These are phyloP conservation scores for Cairina moschata DNA, from an alignment of 2,113 vertebrate species.

Conservation along the genomic window DNA sequence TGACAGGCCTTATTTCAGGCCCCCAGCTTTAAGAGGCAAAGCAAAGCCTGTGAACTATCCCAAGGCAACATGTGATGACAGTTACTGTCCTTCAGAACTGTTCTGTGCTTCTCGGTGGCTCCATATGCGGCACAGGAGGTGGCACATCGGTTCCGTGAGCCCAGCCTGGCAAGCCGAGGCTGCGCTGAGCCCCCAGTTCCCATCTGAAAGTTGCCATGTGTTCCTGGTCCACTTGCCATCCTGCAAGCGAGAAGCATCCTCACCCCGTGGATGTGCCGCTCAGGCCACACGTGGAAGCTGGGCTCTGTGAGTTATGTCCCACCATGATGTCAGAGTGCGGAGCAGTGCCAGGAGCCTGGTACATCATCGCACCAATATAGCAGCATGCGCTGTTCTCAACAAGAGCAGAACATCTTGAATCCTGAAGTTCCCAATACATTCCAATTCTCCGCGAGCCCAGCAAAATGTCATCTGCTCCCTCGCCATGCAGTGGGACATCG, in stretches of 20 bases:
- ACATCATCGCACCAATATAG: slow-evolving; percentile 54
- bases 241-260: background rate
- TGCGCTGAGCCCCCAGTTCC: background rate
- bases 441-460: slow-evolving; percentile 6
- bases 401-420: slow-evolving; percentile 51
- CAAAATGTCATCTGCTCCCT: background rate
- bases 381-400: background rate
- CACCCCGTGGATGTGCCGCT: background rate
- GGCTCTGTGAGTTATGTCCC: background rate
- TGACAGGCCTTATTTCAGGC: background rate
- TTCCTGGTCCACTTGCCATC: background rate
- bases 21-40: background rate
- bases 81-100: background rate
- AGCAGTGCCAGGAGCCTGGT: slow-evolving; percentile 33
- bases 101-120: background rate
- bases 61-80: background rate
- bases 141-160: background rate
- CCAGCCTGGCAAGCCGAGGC: background rate
- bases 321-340: slow-evolving; percentile 2
- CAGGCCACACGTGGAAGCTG: background rate
- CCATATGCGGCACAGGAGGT: accelerated
- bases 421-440: background rate
- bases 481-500: background rate
- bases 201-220: background rate
- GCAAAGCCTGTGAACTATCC: background rate